Percentiles rank a stretch among this genome's conserved stretches.
phyloP scores from a whole-genome alignment of 2,888 invertebrate genomes.

The Neoaliturus tenellus region DNA sequence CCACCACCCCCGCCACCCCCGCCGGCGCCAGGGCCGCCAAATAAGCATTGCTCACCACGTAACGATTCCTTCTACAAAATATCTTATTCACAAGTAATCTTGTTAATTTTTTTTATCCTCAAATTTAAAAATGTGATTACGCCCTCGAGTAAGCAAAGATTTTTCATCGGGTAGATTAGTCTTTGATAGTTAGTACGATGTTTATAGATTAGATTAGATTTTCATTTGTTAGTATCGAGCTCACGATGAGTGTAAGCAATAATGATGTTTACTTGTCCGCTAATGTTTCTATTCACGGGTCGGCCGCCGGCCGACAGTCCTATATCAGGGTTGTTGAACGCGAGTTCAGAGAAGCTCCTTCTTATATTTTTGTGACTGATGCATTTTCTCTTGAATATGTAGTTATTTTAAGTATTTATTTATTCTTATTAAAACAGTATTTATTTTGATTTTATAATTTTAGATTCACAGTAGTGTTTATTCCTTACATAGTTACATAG shows the following conservation, averaged over 20 bases:
- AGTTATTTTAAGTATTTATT: constrained; percentile 45
- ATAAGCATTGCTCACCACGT: constrained; percentile 53
- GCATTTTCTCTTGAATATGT: constrained; percentile 33
- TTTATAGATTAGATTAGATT: constrained; percentile 51
- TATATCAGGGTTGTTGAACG: constrained; percentile 36
- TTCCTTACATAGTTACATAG: neutral
- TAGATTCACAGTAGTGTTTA: neutral
- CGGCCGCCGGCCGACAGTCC: neutral
- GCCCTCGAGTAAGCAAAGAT: neutral
- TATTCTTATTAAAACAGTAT: constrained; percentile 33
- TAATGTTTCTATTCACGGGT: constrained; percentile 24
- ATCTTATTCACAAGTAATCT: constrained; percentile 24
- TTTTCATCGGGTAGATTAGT: constrained; percentile 32
- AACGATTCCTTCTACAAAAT: neutral
- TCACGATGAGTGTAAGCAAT: constrained; percentile 39
- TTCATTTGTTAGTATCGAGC: constrained; percentile 18
- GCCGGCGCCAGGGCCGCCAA: constrained; percentile 39
- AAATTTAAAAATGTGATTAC: constrained; percentile 20
- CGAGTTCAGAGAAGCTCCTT: neutral
- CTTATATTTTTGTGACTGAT: constrained; percentile 50
- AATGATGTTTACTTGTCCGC: constrained; percentile 34
- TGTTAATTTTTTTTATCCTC: constrained; percentile 43
- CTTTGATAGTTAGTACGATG: constrained; percentile 41
- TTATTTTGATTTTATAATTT: constrained; percentile 12
- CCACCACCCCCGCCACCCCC: constrained; percentile 4